Base-by-base conservation (phyloP, 2,113 vertebrate species). In the Lepus americanus region DNA sequence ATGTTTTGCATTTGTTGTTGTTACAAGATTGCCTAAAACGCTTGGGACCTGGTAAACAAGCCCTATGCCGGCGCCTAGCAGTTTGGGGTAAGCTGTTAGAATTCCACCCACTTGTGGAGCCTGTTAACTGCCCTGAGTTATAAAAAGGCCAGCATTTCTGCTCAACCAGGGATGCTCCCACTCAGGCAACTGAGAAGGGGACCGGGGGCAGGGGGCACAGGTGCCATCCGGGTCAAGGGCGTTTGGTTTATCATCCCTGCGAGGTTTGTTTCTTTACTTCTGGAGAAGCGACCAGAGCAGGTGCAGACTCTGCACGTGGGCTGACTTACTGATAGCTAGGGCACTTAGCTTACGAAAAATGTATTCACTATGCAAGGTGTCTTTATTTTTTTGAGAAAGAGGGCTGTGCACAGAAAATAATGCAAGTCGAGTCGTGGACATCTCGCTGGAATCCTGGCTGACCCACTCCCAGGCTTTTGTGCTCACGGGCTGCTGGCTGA, bases 21-120 rank as follows among this genome's bases (percentile, higher is more conserved):
- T 76, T 25, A 6, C 44, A 89, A 88, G 88, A 66, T 79, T 51
- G 74, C 25, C 51, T 89, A 66, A 69, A 64, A 25, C 61, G 17
- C 55, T 66, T 67, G 49, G 3, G 39, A 61, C 51, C 12, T 83
- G 66, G 11, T 87, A 61, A 64, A 49, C 33, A 44, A 44, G 20
- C 61, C 20, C n/a, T 82, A 2, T n/a, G 23, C 36, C 1, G 44
- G 5, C 23, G 39, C 7, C 83, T 11, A 55, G 27, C 33, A 78
- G 76, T 83, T 77, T 55, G 20, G 29, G 89, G 76, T 66, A 53
- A 59, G 44, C 77, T 86, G 49, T 64, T 73, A 73, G 90, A 80
- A 77, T 73, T 64, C n/a, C 80, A 63, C 79, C 22, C 23, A 49
- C 64, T 36, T 6, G 3, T 72, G 82, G 82, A 79, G 16, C 51